Conservation (phyloP, 1,140 invertebrate species). For the Pseudomyrmex concolor region DNA sequence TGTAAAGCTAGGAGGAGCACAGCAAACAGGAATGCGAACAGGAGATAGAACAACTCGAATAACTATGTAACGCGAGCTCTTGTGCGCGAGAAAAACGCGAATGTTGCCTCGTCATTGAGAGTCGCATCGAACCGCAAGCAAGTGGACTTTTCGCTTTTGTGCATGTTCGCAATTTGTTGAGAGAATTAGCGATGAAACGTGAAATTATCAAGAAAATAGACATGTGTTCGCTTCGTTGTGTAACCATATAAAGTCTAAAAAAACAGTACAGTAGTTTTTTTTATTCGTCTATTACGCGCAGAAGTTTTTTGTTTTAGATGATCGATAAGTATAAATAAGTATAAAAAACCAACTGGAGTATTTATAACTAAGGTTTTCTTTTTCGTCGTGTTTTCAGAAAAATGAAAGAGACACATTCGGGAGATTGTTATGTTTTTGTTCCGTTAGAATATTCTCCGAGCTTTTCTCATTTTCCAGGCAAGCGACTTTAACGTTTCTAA, state of each 20-base stretch:
- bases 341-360: too few relatives aligned
- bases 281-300: background rate
- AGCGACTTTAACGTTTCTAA: background rate
- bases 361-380: background rate
- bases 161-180: conserved; percentile 21
- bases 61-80: conserved; percentile 8
- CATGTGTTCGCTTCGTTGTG: background rate
- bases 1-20: conserved; percentile 16
- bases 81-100: conserved; percentile 8
- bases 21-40: conserved; percentile 24
- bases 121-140: conserved; percentile 19
- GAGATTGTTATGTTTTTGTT: background rate
- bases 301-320: background rate
- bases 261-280: background rate
- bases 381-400: background rate
- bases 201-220: background rate
- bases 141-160: conserved; percentile 46
- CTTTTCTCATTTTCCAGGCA: background rate
- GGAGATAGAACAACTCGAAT: conserved; percentile 31
- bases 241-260: background rate
- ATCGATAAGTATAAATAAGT: background rate
- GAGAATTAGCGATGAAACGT: conserved; percentile 13
- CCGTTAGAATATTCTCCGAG: background rate
- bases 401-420: background rate
- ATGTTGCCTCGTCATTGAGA: conserved; percentile 41